Evolutionary conservation across 1,140 invertebrate species (phyloP), one percentile per base, ranked within the genome.

Genomic region (Forficula auricularia): DNA sequence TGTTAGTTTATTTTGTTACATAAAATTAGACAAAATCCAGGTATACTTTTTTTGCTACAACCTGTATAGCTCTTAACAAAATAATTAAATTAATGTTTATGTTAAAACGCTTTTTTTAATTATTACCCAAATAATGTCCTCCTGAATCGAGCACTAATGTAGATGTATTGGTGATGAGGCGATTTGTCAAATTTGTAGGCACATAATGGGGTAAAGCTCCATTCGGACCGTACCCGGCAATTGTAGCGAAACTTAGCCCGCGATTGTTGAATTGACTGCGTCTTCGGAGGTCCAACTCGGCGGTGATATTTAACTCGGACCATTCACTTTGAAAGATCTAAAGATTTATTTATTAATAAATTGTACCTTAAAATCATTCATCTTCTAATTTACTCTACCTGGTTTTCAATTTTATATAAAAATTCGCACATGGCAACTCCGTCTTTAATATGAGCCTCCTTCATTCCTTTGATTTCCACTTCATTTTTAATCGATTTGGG

Each of bases 351-450:
- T n/a, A n/a, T n/a, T n/a, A n/a, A n/a, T n/a, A n/a, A n/a, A n/a
- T n/a, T n/a, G n/a, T n/a, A n/a, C n/a, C n/a, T n/a, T n/a, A n/a
- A n/a, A n/a, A n/a, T n/a, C n/a, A n/a, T n/a, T n/a, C n/a, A n/a
- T n/a, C n/a, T n/a, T n/a, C n/a, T n/a, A n/a, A 46, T 8, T 16
- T n/a, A 18, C 49, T 42, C 52, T 54, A 77, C 69, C 54, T 67
- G 64, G 19, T 74, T 64, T 60, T 96, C 86, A 44, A 27, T 27
- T 27, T 27, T 27, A 27, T 27, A 27, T 37, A 96, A 70, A 48
- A 87, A 84, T 54, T 94, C 82, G 56, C 88, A 90, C 58, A 97
- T 73, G 1, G 90, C 90, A 0, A 87, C 86, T 12, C 81, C 87
- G 56, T 89, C 85, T 41, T 74, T 62, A 8, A 87, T 58, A 60